These are phyloP conservation scores for Parapristionchus giblindavisi DNA, from an alignment of 2,888 invertebrate species.

Conservation along the genomic window DNA sequence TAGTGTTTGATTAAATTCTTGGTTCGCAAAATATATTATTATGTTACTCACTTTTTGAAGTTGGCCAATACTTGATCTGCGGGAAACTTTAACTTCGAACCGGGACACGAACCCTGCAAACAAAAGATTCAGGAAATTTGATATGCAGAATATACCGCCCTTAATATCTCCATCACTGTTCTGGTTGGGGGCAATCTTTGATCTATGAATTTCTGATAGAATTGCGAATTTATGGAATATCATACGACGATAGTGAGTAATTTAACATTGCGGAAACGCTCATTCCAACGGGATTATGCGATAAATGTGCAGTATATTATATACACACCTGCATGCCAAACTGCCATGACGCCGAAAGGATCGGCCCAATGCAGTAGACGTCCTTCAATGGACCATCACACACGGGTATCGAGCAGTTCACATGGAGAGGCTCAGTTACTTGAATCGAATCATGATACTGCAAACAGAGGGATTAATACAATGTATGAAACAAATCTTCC, in stretches of 20 bases:
- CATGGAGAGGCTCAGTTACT: slow-evolving; percentile 39
- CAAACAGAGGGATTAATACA: not conserved
- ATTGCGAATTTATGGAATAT: not conserved
- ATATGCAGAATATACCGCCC: too few relatives aligned
- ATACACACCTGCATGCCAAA: slow-evolving; percentile 42
- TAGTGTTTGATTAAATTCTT: not conserved
- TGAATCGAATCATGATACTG: not conserved
- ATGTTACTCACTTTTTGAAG: slow-evolving; percentile 42
- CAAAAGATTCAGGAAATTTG: not conserved
- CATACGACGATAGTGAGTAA: too few relatives aligned
- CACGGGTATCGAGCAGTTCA: slow-evolving; percentile 50
- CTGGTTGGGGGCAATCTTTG: too few relatives aligned
- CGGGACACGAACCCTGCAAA: slow-evolving; percentile 59
- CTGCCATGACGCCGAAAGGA: slow-evolving; percentile 47
- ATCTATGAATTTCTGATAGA: too few relatives aligned
- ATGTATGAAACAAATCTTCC: not conserved
- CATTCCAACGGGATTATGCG: too few relatives aligned
- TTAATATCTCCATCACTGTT: too few relatives aligned
- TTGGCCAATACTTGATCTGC: slow-evolving; percentile 47
- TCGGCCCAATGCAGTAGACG: slow-evolving; percentile 56
- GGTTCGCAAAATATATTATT: too few relatives aligned
- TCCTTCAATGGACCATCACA: slow-evolving; percentile 54
- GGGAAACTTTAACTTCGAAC: slow-evolving; percentile 46
- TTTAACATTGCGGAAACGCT: too few relatives aligned
- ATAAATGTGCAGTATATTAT: not conserved